Percentiles rank a stretch among this genome's conserved stretches.
phyloP scores from a whole-genome alignment of 2,113 vertebrate genomes.

The Solenodon paradoxus region DNA sequence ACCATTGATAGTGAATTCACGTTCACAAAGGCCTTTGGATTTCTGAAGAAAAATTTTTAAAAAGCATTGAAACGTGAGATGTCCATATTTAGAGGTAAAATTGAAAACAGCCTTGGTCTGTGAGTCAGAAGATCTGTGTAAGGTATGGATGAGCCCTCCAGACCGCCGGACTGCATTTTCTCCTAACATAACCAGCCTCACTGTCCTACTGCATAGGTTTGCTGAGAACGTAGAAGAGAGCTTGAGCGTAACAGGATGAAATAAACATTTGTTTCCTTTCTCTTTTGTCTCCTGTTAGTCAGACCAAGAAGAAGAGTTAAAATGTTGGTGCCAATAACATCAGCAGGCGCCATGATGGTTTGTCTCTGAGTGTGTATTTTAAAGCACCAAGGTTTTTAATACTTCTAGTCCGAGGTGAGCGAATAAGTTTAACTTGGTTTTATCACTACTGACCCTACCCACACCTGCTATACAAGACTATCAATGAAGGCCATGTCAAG shows the following conservation, averaged over 20 bases:
- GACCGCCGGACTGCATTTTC: not conserved
- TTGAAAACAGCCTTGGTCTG: not conserved
- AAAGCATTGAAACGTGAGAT: not conserved
- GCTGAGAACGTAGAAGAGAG: not conserved
- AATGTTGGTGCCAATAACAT: not conserved
- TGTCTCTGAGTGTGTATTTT: not conserved
- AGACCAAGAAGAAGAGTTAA: not conserved
- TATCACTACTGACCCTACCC: not conserved
- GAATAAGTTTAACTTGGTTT: not conserved
- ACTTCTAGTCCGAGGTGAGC: not conserved
- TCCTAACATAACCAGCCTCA: not conserved
- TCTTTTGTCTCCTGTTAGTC: not conserved
- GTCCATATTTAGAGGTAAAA: not conserved
- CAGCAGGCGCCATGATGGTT: not conserved
- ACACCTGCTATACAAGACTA: not conserved
- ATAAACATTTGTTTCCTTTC: not conserved
- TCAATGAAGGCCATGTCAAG: not conserved
- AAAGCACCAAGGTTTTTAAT: not conserved
- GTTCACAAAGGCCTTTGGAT: not conserved
- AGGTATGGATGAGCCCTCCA: not conserved
- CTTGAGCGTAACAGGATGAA: not conserved
- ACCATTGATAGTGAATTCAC: not conserved
- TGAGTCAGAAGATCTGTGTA: not conserved
- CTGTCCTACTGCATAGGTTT: not conserved
- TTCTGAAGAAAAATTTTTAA: too few relatives aligned